Base-by-base conservation (phyloP, 2,888 invertebrate genomes). In the Theodoxus fluviatilis region DNA sequence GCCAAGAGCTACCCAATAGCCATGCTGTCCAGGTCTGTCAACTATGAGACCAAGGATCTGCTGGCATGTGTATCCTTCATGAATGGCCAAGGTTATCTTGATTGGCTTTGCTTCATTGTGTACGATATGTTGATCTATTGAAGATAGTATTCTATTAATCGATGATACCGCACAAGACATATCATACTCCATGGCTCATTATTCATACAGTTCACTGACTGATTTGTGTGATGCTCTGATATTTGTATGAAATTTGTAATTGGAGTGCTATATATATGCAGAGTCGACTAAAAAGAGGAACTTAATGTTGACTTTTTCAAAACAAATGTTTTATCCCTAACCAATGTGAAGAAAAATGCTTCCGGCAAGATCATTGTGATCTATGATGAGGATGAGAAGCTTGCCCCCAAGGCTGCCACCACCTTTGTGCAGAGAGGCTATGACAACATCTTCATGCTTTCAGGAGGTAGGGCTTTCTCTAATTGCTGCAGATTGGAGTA, bases 361-460 rank as follows among this genome's bases (percentile, higher is more conserved):
- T 77, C 83, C 25, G 87, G 87, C 22, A 86, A 86, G 75, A 84
- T 89, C 40, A 88, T 89, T 57, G 76, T 89, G 18, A 52, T 89
- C 1, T 89, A 88, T 78, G 89, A 89, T 77, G 87, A 89, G 55
- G 87, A 87, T 75, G 89, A 89, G 76, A 81, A 80, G 28, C 69
- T 86, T 22, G 87, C 87, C 2, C 84, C 85, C 4, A 73, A 79
- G 25, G 87, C 85, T 18, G 87, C 87, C 0, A 84, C 87, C 3
- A 88, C 88, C 0, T 76, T 89, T 65, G 86, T 88, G 1, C 85
- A 89, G 79, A 79, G 89, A 67, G 89, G 89, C 0, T 89, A 89
- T 76, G 88, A 88, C 67, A 89, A 89, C 77, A 76, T 89, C 12
- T 89, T 88, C 77, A 78, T 89, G 77, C 79, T 89, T n/a, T 88